These are phyloP conservation scores for Dasypus novemcinctus DNA, from an alignment of 2,113 vertebrate genomes.

Conservation along the genomic window DNA sequence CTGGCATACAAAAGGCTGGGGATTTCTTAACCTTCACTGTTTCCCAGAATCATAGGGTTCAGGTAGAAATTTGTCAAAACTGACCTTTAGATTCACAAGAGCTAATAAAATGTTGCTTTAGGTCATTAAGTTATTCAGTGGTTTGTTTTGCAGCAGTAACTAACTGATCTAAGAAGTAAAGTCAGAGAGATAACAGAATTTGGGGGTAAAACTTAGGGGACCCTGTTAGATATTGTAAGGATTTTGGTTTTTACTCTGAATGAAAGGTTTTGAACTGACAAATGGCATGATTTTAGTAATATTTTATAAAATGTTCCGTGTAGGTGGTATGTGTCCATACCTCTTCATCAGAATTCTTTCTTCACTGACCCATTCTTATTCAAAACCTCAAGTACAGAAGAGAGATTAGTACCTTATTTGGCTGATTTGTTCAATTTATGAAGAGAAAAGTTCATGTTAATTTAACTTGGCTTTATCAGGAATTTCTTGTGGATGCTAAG, in stretches of 20 bases:
- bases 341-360: neutral
- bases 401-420: neutral
- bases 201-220: neutral
- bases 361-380: neutral
- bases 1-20: too few relatives aligned
- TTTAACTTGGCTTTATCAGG: neutral
- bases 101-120: neutral
- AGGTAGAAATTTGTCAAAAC: neutral
- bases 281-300: neutral
- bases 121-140: neutral
- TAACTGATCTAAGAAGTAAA: neutral
- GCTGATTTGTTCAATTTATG: neutral
- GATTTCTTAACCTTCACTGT: too few relatives aligned
- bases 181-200: neutral
- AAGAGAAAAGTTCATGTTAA: neutral
- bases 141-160: neutral
- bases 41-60: too few relatives aligned
- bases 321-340: neutral
- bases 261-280: neutral
- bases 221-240: neutral
- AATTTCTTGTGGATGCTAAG: neutral
- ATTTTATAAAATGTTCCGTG: neutral
- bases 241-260: neutral
- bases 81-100: neutral
- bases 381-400: neutral